Base-by-base conservation (phyloP, 2,113 vertebrate genomes). In the Leuciscus idus region DNA sequence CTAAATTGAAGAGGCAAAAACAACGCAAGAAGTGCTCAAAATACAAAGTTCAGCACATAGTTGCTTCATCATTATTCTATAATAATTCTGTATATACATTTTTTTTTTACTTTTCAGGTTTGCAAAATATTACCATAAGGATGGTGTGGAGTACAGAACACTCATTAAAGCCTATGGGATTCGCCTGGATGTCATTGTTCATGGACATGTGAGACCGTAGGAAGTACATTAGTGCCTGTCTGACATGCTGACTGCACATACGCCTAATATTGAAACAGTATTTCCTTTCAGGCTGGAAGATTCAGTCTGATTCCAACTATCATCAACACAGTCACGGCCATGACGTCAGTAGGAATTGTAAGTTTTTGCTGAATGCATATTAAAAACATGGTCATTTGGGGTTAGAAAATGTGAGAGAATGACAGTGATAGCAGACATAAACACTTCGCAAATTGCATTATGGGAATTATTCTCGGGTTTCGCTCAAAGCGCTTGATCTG, bases 321-420 rank as follows among this genome's bases (percentile, higher is more conserved):
- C 92, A 97, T 98, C 90, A 97, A 96, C 82, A 88, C 96, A 76
- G 97, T 97, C 87, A 96, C 97, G 0, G 97, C 97, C 0, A 91
- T 98, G 94, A 97, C 96, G 26, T 98, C 97, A 12, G 95, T 98
- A 2, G 97, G 97, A 86, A 95, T 98, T 91, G 97, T 98, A 94
- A 96, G 97, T 92, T 80, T 55, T 46, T 13, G 55, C 23, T 36
- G 4, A 61, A 87, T 46, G 13, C 15, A 26, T 28, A 28, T 28
- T 26, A 43, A 64, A 64, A 62, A 43, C n/a, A 36, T 36, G 21
- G 33, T 61, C 15, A 39, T 80, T 48, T 66, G 11, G 39, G 59
- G 39, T 46, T 12, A 21, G 28, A 62, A 36, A 8, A 36, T 26
- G 23, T 9, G 21, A 43, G 46, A 48, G 28, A 39, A 62, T 28